phyloP scores from a whole-genome alignment of 2,797 vertebrate species.

The Periparus ater region DNA sequence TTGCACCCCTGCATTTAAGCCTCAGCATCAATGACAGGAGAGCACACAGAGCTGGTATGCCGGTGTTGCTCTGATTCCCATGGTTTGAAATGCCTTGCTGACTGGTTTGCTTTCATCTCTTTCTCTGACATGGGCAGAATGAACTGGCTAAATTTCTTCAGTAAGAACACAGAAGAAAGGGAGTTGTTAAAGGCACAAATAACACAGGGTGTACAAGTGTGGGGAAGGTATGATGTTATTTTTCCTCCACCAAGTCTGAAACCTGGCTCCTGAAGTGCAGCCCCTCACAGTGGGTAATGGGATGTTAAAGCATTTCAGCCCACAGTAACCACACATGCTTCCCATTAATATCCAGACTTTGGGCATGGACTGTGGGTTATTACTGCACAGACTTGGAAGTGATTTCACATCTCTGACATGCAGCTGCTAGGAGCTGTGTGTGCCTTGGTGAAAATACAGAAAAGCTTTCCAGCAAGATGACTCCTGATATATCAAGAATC shows the following conservation, averaged over 20 bases:
- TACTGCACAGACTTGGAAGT: neutral
- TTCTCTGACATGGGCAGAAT: neutral
- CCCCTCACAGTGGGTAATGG: neutral
- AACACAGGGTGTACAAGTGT: neutral
- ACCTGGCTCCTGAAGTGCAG: neutral
- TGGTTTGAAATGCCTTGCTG: neutral
- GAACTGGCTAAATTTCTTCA: neutral
- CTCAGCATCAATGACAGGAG: neutral
- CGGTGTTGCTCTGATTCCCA: neutral
- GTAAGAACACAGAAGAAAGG: neutral
- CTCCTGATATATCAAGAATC: neutral
- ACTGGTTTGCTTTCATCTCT: neutral
- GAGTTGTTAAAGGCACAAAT: neutral
- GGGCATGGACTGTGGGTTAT: neutral
- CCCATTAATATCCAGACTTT: neutral
- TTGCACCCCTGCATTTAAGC: neutral
- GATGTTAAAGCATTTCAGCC: neutral
- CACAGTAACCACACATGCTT: neutral
- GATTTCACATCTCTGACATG: neutral
- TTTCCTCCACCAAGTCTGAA: neutral
- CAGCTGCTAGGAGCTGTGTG: neutral
- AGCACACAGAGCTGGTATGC: rapidly evolving
- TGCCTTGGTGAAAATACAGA: neutral
- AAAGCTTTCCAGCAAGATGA: neutral
- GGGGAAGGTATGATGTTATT: neutral